A percentile compares a stretch with the other conserved stretches of the same genome.
Evolutionary conservation across 2,113 vertebrate genomes (phyloP).

Genomic region (Cranoglanis bouderius): DNA sequence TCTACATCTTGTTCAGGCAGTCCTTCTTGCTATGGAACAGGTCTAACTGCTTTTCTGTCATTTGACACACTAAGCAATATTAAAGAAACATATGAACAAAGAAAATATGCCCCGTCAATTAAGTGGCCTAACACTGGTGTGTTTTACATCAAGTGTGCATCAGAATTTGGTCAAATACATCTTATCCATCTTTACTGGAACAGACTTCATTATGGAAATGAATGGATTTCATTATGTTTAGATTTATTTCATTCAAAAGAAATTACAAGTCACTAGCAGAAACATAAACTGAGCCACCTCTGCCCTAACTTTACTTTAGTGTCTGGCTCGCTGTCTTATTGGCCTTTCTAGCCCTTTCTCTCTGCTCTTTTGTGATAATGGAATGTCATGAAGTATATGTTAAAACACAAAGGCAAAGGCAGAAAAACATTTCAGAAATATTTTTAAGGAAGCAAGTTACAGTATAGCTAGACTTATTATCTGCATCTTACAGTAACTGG

Average conservation of each 20-base stretch:
- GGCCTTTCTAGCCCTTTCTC: neutral
- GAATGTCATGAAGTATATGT: constrained; percentile 15
- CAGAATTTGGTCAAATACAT: neutral
- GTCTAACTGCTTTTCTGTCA: constrained; percentile 8
- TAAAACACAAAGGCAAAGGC: neutral
- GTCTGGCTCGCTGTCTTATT: neutral
- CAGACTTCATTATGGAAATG: neutral
- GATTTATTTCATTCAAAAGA: neutral
- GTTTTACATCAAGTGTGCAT: constrained; percentile 17
- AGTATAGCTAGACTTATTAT: neutral
- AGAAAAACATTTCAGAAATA: constrained; percentile 9
- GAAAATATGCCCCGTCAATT: neutral
- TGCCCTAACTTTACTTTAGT: neutral
- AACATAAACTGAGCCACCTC: neutral
- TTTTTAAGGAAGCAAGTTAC: neutral
- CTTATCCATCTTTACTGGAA: neutral
- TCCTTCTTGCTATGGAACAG: neutral
- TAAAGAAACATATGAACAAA: neutral
- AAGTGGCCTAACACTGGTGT: neutral
- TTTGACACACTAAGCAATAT: neutral
- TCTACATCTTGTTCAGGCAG: neutral
- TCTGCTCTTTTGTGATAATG: neutral
- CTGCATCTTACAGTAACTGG: neutral
- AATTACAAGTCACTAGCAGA: neutral
- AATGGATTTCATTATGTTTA: neutral